Conservation (phyloP, 2,888 invertebrate species). For the Caenorhabditis angaria region DNA sequence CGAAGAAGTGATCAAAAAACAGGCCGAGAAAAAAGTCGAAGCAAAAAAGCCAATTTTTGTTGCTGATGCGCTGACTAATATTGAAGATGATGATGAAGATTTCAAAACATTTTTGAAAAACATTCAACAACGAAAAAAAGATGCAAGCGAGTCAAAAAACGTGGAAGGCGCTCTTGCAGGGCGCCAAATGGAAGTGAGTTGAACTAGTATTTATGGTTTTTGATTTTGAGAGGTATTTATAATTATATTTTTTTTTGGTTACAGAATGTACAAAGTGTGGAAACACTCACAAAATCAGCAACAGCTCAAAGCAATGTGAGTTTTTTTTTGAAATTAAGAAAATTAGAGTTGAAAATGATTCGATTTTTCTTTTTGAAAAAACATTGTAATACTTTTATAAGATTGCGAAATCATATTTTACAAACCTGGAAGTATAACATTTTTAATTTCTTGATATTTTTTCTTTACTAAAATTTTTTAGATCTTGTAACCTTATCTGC, state of each 20-base stretch:
- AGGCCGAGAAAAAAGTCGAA: neutral
- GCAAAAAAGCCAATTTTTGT: neutral
- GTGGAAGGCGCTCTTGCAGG: slow-evolving; percentile 39
- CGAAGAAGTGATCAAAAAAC: neutral
- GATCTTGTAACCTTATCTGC: no score
- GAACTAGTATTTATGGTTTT: neutral
- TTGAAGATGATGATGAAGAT: slow-evolving; percentile 22
- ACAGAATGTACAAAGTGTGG: slow-evolving; percentile 31
- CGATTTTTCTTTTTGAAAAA: no score
- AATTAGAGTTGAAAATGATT: no score
- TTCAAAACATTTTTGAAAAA: slow-evolving; percentile 16
- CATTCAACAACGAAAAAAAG: slow-evolving; percentile 17
- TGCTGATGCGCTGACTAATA: neutral
- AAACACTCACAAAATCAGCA: slow-evolving; percentile 33
- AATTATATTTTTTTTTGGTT: slow-evolving; percentile 7
- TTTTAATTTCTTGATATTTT: no score
- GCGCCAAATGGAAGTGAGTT: slow-evolving; percentile 33
- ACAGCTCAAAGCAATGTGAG: slow-evolving; percentile 6
- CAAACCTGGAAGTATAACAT: no score
- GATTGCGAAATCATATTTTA: no score
- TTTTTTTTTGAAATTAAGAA: neutral
- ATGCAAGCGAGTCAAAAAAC: slow-evolving; percentile 36
- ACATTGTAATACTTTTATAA: no score
- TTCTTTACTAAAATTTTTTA: no score
- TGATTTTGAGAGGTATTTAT: neutral